Evolutionary conservation across 53 echinoderm and acorn worm species (phyloP), one percentile per base, ranked within the genome.

Genomic region (Crossaster papposus): DNA sequence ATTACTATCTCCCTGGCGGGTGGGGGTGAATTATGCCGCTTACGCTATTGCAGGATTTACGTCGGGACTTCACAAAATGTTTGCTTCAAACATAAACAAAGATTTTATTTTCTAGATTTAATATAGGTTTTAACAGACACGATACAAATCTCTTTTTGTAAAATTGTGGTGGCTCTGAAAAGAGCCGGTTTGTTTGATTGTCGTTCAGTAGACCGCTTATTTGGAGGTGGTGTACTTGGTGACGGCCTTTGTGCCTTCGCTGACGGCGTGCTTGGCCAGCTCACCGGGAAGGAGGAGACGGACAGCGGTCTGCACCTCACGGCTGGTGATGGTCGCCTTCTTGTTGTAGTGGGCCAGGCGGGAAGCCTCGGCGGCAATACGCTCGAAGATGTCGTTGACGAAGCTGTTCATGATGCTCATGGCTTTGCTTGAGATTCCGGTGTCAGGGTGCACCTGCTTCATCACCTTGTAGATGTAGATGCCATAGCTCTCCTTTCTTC

Each of bases 401-500:
- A 95, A 95, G 88, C 95, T 95, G 91, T 95, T 95, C 95, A 95
- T 94, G 94, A 94, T 94, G 89, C 89, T 88, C 94, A 94, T 94
- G 91, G 94, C 94, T 52, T 82, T 75, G 93, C 91, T 91, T 81
- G 95, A 95, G 93, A 95, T 92, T 55, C 95, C 95, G 85, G 95
- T 95, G 91, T 95, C 95, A 7, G 95, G 95, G 81, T 95, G 95
- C 29, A 95, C 93, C 82, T 95, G 95, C 91, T 95, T 95, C 93
- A 95, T 83, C 64, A 95, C 95, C 76, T 95, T 95, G 95, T 95
- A 93, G 87, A 95, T 95, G 93, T 95, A 95, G 95, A 95, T 95
- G 76, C 89, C 90, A 78, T 93, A 95, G 90, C 90, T 92, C 72
- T 95, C 95, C 93, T 93, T 93, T 65, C 95, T 83, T 65, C 64